Percentiles rank a stretch among this genome's conserved stretches.
phyloP scores from a whole-genome alignment of 2,888 invertebrate genomes.

The Phengaris arion region DNA sequence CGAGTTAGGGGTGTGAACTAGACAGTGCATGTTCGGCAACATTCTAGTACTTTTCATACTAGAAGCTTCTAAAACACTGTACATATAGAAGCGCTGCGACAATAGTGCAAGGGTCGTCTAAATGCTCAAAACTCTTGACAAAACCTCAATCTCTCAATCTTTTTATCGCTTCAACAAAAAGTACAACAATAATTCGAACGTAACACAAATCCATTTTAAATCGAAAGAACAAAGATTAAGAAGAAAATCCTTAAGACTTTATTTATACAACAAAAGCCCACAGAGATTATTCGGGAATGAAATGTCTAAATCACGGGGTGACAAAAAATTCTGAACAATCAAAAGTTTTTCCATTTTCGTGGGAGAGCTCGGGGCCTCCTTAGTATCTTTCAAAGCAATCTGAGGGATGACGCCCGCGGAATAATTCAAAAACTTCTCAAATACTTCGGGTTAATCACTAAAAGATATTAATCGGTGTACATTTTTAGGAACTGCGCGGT shows the following conservation, averaged over 20 bases:
- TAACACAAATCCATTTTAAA: conserved; percentile 13
- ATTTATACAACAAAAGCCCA: conserved; percentile 32
- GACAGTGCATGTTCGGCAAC: too few species aligned
- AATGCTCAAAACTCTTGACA: background rate
- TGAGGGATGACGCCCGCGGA: conserved; percentile 49
- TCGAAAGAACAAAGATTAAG: conserved; percentile 21
- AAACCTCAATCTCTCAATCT: background rate
- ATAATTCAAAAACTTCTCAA: conserved; percentile 29
- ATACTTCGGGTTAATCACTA: conserved; percentile 28
- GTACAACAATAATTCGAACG: conserved; percentile 4
- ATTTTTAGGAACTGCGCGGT: too few species aligned
- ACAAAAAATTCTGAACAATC: conserved; percentile 67
- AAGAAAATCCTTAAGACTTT: conserved; percentile 23
- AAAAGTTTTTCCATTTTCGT: conserved; percentile 74
- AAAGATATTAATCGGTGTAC: conserved; percentile 20
- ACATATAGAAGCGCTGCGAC: too few species aligned
- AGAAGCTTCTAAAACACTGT: too few species aligned
- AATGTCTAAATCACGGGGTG: conserved; percentile 58
- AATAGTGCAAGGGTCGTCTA: background rate
- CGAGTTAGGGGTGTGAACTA: too few species aligned
- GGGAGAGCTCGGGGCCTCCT: conserved; percentile 45
- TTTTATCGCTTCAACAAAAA: background rate
- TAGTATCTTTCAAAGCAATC: conserved; percentile 51
- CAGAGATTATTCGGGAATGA: conserved; percentile 30
- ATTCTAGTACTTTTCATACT: too few species aligned